Conservation (phyloP, 2,113 vertebrate species). For the Leiothrix lutea region DNA sequence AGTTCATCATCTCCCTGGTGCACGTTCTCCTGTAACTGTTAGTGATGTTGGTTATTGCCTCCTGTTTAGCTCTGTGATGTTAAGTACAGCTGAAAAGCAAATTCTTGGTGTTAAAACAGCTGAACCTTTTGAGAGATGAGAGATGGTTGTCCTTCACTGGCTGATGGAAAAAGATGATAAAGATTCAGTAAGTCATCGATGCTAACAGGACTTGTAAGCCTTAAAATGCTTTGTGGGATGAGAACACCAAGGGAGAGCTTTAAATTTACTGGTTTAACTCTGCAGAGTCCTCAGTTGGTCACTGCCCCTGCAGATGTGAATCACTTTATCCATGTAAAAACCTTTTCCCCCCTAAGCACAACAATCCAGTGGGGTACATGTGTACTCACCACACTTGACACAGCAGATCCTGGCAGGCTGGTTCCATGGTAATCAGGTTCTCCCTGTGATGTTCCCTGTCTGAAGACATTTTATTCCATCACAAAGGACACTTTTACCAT, state of each 20-base stretch:
- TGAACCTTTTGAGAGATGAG: background rate
- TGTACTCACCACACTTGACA: background rate
- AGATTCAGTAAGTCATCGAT: background rate
- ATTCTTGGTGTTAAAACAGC: background rate
- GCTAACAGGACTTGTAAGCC: background rate
- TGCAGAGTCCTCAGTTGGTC: background rate
- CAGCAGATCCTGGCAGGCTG: background rate
- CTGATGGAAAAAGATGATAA: background rate
- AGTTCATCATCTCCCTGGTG: background rate
- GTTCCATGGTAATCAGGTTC: background rate
- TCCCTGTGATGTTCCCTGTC: background rate
- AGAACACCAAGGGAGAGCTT: background rate
- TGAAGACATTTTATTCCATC: background rate
- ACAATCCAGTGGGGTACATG: background rate
- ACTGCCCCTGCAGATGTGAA: background rate
- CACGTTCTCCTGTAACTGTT: background rate
- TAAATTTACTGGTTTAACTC: background rate
- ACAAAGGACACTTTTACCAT: slow-evolving; percentile 7
- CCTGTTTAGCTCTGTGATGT: background rate
- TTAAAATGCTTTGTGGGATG: background rate
- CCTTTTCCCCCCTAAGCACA: background rate
- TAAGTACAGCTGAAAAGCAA: background rate
- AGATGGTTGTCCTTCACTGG: background rate
- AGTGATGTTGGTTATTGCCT: background rate
- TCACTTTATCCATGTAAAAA: background rate